phyloP scores from a whole-genome alignment of 2,888 invertebrate species.

The Euplexia lucipara region DNA sequence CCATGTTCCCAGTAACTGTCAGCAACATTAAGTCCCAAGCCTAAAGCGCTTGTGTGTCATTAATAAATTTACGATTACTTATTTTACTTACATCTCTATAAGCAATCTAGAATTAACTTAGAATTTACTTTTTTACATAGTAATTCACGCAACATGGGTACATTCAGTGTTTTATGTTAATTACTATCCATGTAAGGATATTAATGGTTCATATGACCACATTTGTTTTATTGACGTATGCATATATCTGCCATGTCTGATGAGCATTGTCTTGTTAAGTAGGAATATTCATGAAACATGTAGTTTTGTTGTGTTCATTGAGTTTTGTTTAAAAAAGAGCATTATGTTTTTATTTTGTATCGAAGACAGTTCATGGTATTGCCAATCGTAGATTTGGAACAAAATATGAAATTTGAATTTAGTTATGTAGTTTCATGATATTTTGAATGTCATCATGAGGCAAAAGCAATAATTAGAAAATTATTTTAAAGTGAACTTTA shows the following conservation, averaged over 20 bases:
- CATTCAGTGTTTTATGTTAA: constrained; percentile 51
- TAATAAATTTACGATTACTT: constrained; percentile 2
- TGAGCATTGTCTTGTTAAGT: constrained; percentile 11
- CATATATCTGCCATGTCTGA: constrained; percentile 12
- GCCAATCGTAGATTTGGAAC: no score
- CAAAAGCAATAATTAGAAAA: no score
- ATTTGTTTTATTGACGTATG: constrained; percentile 27
- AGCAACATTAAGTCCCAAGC: not conserved
- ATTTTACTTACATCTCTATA: constrained; percentile 17
- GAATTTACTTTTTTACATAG: constrained; percentile 39
- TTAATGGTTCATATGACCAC: constrained; percentile 45
- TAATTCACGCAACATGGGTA: constrained; percentile 53
- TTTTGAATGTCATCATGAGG: no score
- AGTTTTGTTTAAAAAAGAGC: constrained; percentile 8
- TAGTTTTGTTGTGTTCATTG: constrained; percentile 24
- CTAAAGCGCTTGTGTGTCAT: not conserved
- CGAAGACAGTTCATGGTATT: no score
- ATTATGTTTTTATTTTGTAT: not conserved
- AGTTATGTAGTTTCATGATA: no score
- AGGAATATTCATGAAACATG: constrained; percentile 42
- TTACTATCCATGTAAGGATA: constrained; percentile 45
- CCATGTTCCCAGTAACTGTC: no score
- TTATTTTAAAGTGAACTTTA: no score
- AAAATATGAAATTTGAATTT: no score
- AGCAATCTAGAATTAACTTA: constrained; percentile 21